Evolutionary conservation across 2,797 vertebrate genomes (phyloP), one percentile per base, ranked within the genome.

Genomic region (Agapornis canus): DNA sequence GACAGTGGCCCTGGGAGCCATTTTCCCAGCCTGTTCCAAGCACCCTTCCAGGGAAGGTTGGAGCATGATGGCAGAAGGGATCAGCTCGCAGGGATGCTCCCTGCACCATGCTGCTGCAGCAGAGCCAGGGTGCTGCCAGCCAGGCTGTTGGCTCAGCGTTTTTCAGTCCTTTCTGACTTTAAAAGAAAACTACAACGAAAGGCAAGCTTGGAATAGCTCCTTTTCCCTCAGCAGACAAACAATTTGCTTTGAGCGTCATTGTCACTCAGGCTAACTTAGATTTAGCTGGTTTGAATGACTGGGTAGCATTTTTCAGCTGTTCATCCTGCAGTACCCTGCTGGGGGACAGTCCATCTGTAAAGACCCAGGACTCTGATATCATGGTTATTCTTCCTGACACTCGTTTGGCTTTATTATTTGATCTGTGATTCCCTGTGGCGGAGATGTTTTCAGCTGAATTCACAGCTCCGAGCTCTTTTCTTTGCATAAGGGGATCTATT

Each of bases 241-340:
- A 92, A 42, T 64, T 85, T 86, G 73, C 83, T 95, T 92, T 84
- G 43, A 89, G 81, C 83, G 82, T 86, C 52, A 4, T 73, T 92
- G 96, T 94, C 78, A 85, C 70, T 82, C 78, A 77, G 60, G n/a
- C 93, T 86, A 92, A 96, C 94, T 95, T 84, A 78, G 78, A 94
- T 90, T 73, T 92, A 89, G 91, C 63, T 82, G 77, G n/a, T 92
- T 91, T 82, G 91, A 84, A 90, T 82, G 71, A 83, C 17, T 0
- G 19, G 73, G 60, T 87, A 94, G 79, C n/a, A 0, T 64, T 92
- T 95, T 82, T 90, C 88, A 96, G 78, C 83, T 68, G 92, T 45
- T 72, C 48, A 6, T 82, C 86, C 43, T n/a, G 66, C 3, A 2
- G 73, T 78, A 72, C 40, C 83, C 81, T 90, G 75, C 90, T 93